Evolutionary conservation across 2,888 invertebrate species (phyloP).

Genomic region (Leptinotarsa tumamoca): DNA sequence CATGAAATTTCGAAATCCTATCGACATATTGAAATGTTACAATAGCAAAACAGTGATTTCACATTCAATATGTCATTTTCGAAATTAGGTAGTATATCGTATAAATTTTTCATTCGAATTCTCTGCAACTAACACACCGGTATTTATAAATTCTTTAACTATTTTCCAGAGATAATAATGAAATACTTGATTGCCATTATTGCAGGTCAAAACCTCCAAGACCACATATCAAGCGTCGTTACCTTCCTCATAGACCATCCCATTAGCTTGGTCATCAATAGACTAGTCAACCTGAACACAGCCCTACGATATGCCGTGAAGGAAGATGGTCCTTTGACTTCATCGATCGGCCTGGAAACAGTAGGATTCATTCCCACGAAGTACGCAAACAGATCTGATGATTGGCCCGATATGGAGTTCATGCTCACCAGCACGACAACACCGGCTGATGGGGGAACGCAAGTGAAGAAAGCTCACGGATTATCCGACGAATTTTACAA

Average conservation of each 20-base stretch:
- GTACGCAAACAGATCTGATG: constrained; percentile 86
- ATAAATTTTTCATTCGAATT: no score
- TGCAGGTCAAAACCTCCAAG: constrained; percentile 84
- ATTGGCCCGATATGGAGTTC: constrained; percentile 93
- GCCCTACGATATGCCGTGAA: constrained; percentile 85
- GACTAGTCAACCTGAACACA: constrained; percentile 85
- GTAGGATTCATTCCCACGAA: constrained; percentile 90
- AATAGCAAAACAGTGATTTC: no score
- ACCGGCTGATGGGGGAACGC: constrained; percentile 81
- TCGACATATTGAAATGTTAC: no score
- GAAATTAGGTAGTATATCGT: no score
- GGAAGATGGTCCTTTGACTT: constrained; percentile 89
- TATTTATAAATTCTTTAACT: no score
- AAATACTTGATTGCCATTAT: background rate
- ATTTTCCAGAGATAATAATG: no score
- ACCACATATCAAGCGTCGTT: constrained; percentile 90
- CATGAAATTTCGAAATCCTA: no score
- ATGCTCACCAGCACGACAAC: constrained; percentile 89
- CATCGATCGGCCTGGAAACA: constrained; percentile 83
- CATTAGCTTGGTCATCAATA: constrained; percentile 82
- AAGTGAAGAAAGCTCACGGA: constrained; percentile 84
- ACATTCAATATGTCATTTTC: no score
- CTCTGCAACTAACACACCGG: no score
- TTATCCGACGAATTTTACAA: constrained; percentile 85
- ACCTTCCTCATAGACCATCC: constrained; percentile 85